Base-by-base conservation (phyloP, 2,888 invertebrate species). In the Tipula unca region DNA sequence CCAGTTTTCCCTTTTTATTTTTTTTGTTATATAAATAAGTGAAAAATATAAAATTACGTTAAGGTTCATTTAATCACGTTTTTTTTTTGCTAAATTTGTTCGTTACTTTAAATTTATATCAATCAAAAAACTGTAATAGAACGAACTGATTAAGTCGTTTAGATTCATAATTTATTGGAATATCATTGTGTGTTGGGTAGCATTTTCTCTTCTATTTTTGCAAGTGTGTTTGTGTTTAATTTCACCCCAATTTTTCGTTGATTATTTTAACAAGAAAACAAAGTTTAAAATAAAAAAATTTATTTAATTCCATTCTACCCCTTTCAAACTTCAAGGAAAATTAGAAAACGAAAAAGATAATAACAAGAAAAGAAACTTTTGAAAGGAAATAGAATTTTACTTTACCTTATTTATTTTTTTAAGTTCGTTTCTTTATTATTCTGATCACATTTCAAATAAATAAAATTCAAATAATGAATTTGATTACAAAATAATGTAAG, bases 401-500 rank as follows among this genome's bases (percentile, higher is more conserved):
- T 69, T 25, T 69, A 69, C 69, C 69, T 25, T 48, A n/a, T n/a
- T n/a, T 48, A 17, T 48, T 48, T 48, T 48, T n/a, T 10, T 17
- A 17, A 69, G 69, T 69, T 69, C 25, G 69, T 20, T 69, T 10
- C 25, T 20, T 69, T 69, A 25, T 69, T 69, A 69, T 69, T 69
- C 69, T 69, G 69, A 69, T 69, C 69, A 69, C 69, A 69, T 69
- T 69, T 69, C 69, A 69, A 69, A 69, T 69, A 69, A 69, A 69
- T 69, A 25, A 69, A 69, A 69, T 69, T 69, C 69, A 69, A 20
- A 69, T 69, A 69, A 69, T 25, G 69, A 69, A 69, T 69, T 69
- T 69, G 69, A 69, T 69, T 69, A 69, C 69, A 25, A 69, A 69
- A 69, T 69, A 69, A 69, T 20, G 10, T 69, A 25, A 25, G 25